Base-by-base conservation (phyloP, 2,113 vertebrate genomes). In the Crocuta crocuta region DNA sequence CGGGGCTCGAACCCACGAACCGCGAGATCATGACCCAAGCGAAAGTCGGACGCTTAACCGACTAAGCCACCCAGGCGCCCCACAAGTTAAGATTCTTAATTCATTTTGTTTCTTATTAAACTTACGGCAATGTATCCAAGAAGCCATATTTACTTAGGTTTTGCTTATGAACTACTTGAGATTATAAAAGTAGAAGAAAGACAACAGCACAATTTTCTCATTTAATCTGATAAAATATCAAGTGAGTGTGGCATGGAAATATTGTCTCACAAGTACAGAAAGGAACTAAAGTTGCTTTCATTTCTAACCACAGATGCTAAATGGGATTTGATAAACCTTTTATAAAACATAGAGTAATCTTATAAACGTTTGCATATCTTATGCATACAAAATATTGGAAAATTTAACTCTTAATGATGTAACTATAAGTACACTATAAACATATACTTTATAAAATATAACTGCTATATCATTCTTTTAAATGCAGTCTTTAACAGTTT, bases 71-170 rank as follows among this genome's bases (percentile, higher is more conserved):
- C 35, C 35, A 35, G 35, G 35, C 35, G 35, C 35, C 35, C 35
- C 11, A 26, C 3, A 87, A 86, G 7, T 65, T 43, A 94, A 76
- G 23, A 50, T 74, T 73, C 63, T 76, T 78, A 79, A 66, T 84
- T 84, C 0, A 50, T 39, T 88, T 65, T 76, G 13, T 80, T 96
- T 91, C 31, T 91, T 39, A 71, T 74, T 90, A 90, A 96, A 81
- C 2, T 53, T 58, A 24, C 10, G 31, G 5, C 43, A 50, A 35
- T 79, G 73, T 66, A 45, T 13, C 9, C 28, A 63, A 73, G 55
- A 80, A 58, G n/a, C 2, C 5, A 65, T 5, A 48, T n/a, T 95
- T 76, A 92, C 4, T 82, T 94, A 71, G 1, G 4, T 63, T 53
- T 39, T 78, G 21, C 7, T 71, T 45, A 55, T 12, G 76, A 76